Evolutionary conservation across 2,888 invertebrate genomes (phyloP), one percentile per base, ranked within the genome.

Genomic region (Cheilosia urbana): DNA sequence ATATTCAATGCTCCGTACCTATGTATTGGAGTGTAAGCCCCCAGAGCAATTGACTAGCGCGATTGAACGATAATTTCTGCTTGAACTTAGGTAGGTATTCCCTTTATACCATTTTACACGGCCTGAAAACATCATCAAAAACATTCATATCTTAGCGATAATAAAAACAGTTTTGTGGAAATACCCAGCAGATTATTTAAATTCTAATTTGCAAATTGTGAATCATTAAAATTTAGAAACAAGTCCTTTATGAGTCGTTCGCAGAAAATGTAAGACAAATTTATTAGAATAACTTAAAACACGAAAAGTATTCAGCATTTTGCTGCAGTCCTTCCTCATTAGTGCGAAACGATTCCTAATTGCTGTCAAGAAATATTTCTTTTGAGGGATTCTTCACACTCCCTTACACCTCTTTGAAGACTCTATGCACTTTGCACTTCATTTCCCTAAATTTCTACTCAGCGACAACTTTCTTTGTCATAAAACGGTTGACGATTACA

Each of bases 321-420:
- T 47, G 17, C 51, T 40, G 51, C 24, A 49, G 49, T 37, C 19
- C 24, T 24, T 27, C 19, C 71, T 62, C 62, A 72, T 62, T 72
- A 72, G 27, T 19, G 62, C 27, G 42, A n/a, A 62, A 53, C 30
- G 30, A 62, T 45, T 71, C 60, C 51, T 51, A 51, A 71, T 60
- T 71, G 71, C 71, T 71, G 71, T 37, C 71, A 60, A 45, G 49
- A 58, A 49, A 27, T 40, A 17, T 19, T 51, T 40, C 40, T 27
- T 55, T 47, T 34, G n/a, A 24, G 17, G 34, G 5, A 47, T 57
- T 58, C 19, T 6, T 7, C 19, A 21, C n/a, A 5, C 45, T 9
- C 15, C 15, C 42, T 17, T 53, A 3, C 30, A 15, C 19, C 13
- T 19, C 19, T 34, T 30, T 30, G 45, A 42, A 15, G 30, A 34